Base-by-base conservation (phyloP, 2,797 vertebrate genomes). In the Dromococcyx pavoninus region DNA sequence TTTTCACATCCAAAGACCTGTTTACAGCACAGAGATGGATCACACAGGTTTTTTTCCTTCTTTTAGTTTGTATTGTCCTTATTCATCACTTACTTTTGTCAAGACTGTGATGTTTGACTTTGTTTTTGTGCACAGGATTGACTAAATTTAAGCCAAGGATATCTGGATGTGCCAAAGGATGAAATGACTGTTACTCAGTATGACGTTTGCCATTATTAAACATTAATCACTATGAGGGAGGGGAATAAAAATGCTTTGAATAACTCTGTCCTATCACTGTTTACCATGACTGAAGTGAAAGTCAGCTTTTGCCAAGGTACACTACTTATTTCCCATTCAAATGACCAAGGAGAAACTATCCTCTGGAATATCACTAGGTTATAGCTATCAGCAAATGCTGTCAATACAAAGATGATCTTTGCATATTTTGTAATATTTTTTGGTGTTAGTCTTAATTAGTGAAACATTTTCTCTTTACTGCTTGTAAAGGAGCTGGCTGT, bases 61-160 rank as follows among this genome's bases (percentile, higher is more conserved):
- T 88, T 71, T 92, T 83, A 21, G 79, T 97, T 95, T 88, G 50
- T 64, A 61, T 87, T 91, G 56, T 93, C 90, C 86, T 88, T 94
- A 95, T 94, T 96, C 48, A 75, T 96, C 88, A 91, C 67, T 92
- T 92, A 74, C 19, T 92, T 95, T 86, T 96, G 83, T 96, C 94
- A 96, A 67, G 58, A 48, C 41, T 0, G 3, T 92, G 86, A 62
- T 57, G 87, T 79, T 93, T 95, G 89, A 65, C 92, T 96, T 93
- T 25, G 48, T 17, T 88, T 93, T 91, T 92, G 65, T 86, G 78
- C 66, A n/a, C 39, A 78, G 82, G 62, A 94, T 89, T 92, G 91
- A 94, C 82, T 94, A 67, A 82, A 61, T 9, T 54, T 92, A 88
- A 94, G 69, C 37, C 85, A 93, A 92, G 84, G 83, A 62, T 85